These are phyloP conservation scores for Lycocerus yunnanus DNA, from an alignment of 2,888 invertebrate genomes.

Conservation along the genomic window DNA sequence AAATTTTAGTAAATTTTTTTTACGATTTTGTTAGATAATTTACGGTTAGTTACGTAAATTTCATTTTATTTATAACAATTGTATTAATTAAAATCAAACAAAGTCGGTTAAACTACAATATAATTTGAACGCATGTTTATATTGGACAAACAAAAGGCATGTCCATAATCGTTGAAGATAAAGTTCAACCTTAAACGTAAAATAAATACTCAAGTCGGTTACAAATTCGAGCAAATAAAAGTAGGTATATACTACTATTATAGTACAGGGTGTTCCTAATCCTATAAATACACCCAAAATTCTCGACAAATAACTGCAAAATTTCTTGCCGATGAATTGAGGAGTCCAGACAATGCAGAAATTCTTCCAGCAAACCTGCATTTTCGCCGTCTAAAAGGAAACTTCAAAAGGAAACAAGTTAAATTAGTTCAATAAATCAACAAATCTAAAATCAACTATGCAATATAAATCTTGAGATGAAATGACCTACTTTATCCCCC, in stretches of 20 bases:
- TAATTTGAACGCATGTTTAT: background rate
- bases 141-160: background rate
- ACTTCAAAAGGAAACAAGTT: too few species aligned
- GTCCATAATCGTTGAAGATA: background rate
- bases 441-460: too few species aligned
- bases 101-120: background rate
- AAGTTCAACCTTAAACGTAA: background rate
- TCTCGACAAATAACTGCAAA: too few species aligned
- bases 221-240: background rate
- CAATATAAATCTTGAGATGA: too few species aligned
- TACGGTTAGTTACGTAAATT: background rate
- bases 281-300: too few species aligned
- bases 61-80: background rate
- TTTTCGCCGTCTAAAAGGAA: too few species aligned
- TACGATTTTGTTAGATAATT: background rate
- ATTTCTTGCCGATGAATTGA: too few species aligned
- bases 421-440: too few species aligned
- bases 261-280: background rate
- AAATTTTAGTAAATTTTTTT: background rate
- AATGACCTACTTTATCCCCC: too few species aligned
- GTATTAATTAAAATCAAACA: background rate
- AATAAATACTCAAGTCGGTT: background rate
- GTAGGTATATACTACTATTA: too few species aligned
- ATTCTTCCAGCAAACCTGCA: too few species aligned
- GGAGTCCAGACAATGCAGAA: too few species aligned